Conservation (phyloP, 92 coral and sea anemone species). For the Epizoanthus rinbou region DNA sequence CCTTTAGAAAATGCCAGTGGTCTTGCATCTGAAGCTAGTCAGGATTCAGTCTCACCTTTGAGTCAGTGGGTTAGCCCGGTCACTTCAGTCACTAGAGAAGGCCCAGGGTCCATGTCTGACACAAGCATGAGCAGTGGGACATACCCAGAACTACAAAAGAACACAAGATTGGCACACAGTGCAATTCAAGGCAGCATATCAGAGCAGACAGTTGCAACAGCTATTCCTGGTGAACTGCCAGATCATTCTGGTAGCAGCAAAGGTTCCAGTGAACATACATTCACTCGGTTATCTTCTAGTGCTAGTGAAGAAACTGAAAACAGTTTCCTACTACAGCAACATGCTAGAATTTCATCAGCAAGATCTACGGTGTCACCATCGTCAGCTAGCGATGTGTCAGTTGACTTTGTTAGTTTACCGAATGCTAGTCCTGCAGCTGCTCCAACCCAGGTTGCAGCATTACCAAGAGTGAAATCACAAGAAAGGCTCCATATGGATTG, state of each 20-base stretch:
- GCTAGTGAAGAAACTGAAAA: neutral
- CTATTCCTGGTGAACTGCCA: neutral
- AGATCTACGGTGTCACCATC: constrained; percentile 11
- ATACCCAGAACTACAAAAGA: neutral
- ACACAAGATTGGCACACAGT: neutral
- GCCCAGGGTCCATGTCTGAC: constrained; percentile 42
- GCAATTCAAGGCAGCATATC: neutral
- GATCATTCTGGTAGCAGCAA: neutral
- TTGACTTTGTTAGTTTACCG: constrained; percentile 41
- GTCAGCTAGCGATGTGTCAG: constrained; percentile 38
- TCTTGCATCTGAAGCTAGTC: neutral
- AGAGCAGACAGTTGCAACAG: neutral
- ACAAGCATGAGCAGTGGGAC: constrained; percentile 48
- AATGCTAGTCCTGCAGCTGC: constrained; percentile 6
- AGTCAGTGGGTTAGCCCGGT: constrained; percentile 34
- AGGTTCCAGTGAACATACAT: neutral
- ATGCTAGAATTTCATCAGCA: neutral
- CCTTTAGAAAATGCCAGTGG: constrained; percentile 10
- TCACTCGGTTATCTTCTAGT: neutral
- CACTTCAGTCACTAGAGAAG: neutral
- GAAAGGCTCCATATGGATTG: neutral
- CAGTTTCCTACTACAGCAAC: neutral
- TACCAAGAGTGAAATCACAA: neutral
- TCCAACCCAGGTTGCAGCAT: neutral
- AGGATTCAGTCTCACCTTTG: constrained; percentile 9